Conservation (phyloP, 2,888 invertebrate species). For the Hoplodrina ambigua region DNA sequence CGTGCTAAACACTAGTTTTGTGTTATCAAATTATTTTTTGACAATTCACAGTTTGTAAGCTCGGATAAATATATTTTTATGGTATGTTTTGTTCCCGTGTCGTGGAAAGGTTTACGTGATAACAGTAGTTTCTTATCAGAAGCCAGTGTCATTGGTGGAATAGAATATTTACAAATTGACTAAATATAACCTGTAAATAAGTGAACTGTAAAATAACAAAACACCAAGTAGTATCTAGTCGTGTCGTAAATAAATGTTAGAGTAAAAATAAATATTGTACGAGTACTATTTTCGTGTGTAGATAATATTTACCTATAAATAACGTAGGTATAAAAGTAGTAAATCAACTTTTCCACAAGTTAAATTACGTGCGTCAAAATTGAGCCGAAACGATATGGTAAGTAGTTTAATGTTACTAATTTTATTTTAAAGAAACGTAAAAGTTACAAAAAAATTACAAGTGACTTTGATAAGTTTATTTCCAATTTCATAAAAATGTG, state of each 20-base stretch:
- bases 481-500: neutral
- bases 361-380: conserved; percentile 48
- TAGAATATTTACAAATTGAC: conserved; percentile 51
- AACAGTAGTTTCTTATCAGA: conserved; percentile 50
- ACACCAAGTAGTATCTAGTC: conserved; percentile 55
- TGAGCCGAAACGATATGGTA: conserved; percentile 61
- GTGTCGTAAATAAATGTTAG: conserved; percentile 62
- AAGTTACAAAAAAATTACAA: too few relatives aligned
- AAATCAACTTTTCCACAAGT: conserved; percentile 37
- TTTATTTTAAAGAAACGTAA: neutral
- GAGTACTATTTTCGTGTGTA: conserved; percentile 35
- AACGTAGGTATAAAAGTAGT: conserved; percentile 15
- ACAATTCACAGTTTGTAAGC: conserved; percentile 43
- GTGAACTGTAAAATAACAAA: conserved; percentile 56
- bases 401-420: conserved; percentile 40
- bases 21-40: conserved; percentile 51
- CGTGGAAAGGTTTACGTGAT: conserved; percentile 53
- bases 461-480: neutral
- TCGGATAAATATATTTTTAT: conserved; percentile 59
- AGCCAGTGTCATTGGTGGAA: conserved; percentile 55
- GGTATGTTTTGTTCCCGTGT: conserved; percentile 57
- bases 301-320: conserved; percentile 20
- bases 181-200: conserved; percentile 55
- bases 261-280: conserved; percentile 36
- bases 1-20: conserved; percentile 54